Conservation (phyloP, 2,888 invertebrate species). For the Cryptus armator region DNA sequence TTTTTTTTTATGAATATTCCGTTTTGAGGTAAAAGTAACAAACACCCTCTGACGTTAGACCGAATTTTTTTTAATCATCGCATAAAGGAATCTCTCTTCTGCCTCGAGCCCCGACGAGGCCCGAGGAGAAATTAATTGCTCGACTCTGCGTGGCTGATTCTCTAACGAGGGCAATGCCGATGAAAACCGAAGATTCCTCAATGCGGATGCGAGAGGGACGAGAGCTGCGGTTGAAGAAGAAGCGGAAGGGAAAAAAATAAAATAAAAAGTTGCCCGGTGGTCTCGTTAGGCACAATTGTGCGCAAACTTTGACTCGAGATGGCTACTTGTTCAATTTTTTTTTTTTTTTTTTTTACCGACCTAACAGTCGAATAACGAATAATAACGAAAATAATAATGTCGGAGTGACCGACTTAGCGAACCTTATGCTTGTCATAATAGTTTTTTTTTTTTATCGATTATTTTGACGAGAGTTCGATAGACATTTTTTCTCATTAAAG, state of each 20-base stretch:
- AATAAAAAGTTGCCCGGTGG: conserved; percentile 32
- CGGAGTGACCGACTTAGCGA: neutral
- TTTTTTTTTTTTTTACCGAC: conserved; percentile 15
- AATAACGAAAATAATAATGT: conserved; percentile 36
- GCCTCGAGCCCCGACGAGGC: neutral
- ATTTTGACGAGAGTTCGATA: too few species aligned
- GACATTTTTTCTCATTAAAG: too few species aligned
- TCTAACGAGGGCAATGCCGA: conserved; percentile 48
- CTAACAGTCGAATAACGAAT: neutral
- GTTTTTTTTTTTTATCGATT: too few species aligned
- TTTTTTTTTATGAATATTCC: too few species aligned
- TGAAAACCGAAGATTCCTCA: conserved; percentile 46
- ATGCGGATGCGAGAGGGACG: conserved; percentile 29
- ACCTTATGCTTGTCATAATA: too few species aligned
- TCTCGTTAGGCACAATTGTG: conserved; percentile 46
- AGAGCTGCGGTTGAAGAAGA: neutral
- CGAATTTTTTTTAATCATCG: conserved; percentile 21
- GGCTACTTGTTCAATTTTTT: conserved; percentile 41
- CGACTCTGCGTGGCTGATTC: conserved; percentile 17
- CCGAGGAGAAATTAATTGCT: conserved; percentile 33
- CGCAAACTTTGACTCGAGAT: conserved; percentile 28
- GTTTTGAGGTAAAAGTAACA: too few species aligned
- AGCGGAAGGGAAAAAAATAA: conserved; percentile 34
- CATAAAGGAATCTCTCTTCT: neutral
- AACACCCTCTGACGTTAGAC: neutral